A percentile compares a stretch with the other conserved stretches of the same genome.
phyloP scores from a whole-genome alignment of 2,113 vertebrate species.

The Typhlomys cinereus region DNA sequence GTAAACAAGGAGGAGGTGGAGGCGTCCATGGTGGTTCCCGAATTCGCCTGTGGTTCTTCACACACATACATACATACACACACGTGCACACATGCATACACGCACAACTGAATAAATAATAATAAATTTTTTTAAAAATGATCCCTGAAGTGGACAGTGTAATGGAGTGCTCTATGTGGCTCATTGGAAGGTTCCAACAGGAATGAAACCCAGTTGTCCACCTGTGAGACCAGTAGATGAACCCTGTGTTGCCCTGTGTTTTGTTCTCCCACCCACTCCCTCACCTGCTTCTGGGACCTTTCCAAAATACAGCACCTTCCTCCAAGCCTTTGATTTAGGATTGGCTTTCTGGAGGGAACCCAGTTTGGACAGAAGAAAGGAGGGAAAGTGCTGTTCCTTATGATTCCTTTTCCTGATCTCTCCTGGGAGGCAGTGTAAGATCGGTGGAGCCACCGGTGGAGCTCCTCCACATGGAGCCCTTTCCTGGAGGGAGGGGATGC shows the following conservation, averaged over 20 bases:
- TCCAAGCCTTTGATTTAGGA: background rate
- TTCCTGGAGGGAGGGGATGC: background rate
- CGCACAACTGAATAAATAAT: too few species aligned
- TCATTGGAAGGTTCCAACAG: background rate
- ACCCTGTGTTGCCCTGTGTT: background rate
- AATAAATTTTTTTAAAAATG: too few species aligned
- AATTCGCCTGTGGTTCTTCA: too few species aligned
- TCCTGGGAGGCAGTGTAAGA: background rate
- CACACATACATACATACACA: too few species aligned
- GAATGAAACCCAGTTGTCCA: background rate
- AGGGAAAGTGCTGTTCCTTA: background rate
- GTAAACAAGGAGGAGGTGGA: too few species aligned
- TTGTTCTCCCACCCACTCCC: background rate
- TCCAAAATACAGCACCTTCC: background rate
- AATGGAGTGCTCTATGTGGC: background rate
- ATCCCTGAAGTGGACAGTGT: background rate
- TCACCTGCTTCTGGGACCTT: background rate
- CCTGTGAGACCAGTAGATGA: fast-evolving
- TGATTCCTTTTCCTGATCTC: background rate
- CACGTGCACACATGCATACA: too few species aligned
- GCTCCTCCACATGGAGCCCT: background rate
- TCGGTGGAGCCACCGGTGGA: too few species aligned
- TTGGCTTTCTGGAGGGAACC: background rate
- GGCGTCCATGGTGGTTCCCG: too few species aligned
- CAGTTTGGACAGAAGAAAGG: background rate